Conservation (phyloP, 2,888 invertebrate species). For the Tetragonula carbonaria region DNA sequence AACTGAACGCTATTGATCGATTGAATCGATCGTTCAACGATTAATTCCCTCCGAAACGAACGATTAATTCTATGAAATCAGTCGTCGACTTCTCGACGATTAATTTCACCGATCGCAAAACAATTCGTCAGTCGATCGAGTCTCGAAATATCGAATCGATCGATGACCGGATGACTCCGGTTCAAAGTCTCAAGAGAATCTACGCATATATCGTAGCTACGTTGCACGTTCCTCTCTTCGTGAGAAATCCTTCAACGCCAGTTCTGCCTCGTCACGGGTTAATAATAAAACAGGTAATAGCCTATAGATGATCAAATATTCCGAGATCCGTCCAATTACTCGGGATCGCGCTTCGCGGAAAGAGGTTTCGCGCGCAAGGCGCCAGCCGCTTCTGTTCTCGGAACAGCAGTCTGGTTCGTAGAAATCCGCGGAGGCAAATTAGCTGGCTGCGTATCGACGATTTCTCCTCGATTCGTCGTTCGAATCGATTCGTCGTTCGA, state of each 20-base stretch:
- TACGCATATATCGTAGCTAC: not conserved
- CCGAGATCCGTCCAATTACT: not conserved
- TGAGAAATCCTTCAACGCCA: not conserved
- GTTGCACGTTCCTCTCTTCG: not conserved
- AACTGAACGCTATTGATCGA: too few species aligned
- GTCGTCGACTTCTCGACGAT: too few species aligned
- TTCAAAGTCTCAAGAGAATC: not conserved
- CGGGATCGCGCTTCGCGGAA: conserved; percentile 2
- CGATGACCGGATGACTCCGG: too few species aligned
- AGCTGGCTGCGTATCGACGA: conserved; percentile 9
- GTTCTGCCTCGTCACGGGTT: not conserved
- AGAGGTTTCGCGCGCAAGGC: not conserved
- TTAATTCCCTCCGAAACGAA: too few species aligned
- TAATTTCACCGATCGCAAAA: too few species aligned
- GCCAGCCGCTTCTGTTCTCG: not conserved
- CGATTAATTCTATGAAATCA: too few species aligned
- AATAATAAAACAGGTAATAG: not conserved
- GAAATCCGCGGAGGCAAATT: conserved; percentile 27
- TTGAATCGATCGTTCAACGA: too few species aligned
- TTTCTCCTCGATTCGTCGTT: not conserved
- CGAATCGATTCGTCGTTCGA: not conserved
- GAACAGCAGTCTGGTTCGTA: conserved; percentile 12
- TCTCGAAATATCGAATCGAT: too few species aligned
- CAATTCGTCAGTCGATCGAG: too few species aligned
- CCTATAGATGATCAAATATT: not conserved